These are phyloP conservation scores for Planiliza haematocheilus DNA, from an alignment of 2,113 vertebrate genomes.

Conservation along the genomic window DNA sequence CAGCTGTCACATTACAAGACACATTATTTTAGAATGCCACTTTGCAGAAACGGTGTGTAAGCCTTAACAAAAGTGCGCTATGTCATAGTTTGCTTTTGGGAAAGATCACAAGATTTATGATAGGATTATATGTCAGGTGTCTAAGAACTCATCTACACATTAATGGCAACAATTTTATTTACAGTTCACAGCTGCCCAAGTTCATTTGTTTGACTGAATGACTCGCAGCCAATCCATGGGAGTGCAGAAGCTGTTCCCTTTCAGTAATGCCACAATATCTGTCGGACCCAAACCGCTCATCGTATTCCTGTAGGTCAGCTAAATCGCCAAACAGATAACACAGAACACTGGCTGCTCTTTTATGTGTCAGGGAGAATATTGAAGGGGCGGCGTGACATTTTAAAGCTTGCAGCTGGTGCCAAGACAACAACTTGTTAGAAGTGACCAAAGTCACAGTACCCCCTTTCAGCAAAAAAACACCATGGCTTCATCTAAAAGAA, in stretches of 20 bases:
- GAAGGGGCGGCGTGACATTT: conserved; percentile 57
- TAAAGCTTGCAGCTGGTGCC: conserved; percentile 38
- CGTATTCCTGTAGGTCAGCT: conserved; percentile 60
- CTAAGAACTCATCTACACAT: conserved; percentile 13
- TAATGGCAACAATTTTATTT: conserved; percentile 47
- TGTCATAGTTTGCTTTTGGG: conserved; percentile 18
- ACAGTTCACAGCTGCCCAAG: conserved; percentile 15
- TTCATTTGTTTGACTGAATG: conserved; percentile 30
- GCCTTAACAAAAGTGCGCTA: conserved; percentile 26
- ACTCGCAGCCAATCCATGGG: not conserved
- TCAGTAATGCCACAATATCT: conserved; percentile 23
- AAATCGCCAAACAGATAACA: conserved; percentile 55
- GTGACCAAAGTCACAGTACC: conserved; percentile 52
- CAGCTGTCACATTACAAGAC: conserved; percentile 58
- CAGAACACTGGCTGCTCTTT: conserved; percentile 54
- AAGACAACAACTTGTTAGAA: conserved; percentile 60
- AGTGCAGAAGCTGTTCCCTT: conserved; percentile 31
- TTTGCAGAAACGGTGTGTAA: conserved; percentile 38
- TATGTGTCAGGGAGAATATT: conserved; percentile 55
- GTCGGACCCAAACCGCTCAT: conserved; percentile 42
- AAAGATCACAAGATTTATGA: not conserved
- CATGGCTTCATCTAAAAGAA: conserved; percentile 16
- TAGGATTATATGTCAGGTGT: conserved; percentile 2
- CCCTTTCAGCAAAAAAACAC: conserved; percentile 18
- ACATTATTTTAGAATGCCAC: conserved; percentile 36